A percentile compares a stretch with the other conserved stretches of the same genome.
Conservation (phyloP, 1,140 invertebrate genomes). For the Vanessa tameamea region DNA sequence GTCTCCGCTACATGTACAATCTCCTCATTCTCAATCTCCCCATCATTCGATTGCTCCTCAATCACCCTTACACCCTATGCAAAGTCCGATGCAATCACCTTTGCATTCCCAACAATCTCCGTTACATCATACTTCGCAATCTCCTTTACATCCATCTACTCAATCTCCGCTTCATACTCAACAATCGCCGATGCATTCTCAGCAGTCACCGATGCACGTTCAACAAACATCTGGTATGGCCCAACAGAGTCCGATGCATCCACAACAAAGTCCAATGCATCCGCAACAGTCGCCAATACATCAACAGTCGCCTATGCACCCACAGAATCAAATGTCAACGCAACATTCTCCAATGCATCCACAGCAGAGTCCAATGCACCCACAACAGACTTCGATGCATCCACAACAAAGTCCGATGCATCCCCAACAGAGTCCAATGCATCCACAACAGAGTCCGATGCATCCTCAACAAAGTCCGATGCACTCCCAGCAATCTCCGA, state of each 20-base stretch:
- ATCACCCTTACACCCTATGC: slow-evolving; percentile 79
- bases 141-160: slow-evolving; percentile 78
- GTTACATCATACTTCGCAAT: slow-evolving; percentile 79
- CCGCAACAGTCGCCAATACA: slow-evolving; percentile 79
- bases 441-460: slow-evolving; percentile 66
- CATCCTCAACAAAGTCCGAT: slow-evolving; percentile 70
- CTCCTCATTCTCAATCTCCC: slow-evolving; percentile 79
- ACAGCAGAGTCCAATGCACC: slow-evolving; percentile 66
- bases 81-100: slow-evolving; percentile 81
- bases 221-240: slow-evolving; percentile 77
- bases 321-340: slow-evolving; percentile 55
- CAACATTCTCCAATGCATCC: slow-evolving; percentile 77
- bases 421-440: slow-evolving; percentile 75
- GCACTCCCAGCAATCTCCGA: slow-evolving; percentile 70
- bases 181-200: slow-evolving; percentile 73
- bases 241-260: slow-evolving; percentile 78
- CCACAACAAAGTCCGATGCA: slow-evolving; percentile 76
- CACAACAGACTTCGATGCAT: slow-evolving; percentile 68
- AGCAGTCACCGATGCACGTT: slow-evolving; percentile 74
- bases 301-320: slow-evolving; percentile 73
- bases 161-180: slow-evolving; percentile 77
- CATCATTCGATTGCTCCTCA: slow-evolving; percentile 77
- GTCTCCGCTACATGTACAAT: slow-evolving; percentile 75
- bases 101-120: slow-evolving; percentile 81
- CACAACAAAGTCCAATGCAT: slow-evolving; percentile 74